Conservation (phyloP, 53 echinoderm and acorn worm genomes). For the Antedon mediterranea region DNA sequence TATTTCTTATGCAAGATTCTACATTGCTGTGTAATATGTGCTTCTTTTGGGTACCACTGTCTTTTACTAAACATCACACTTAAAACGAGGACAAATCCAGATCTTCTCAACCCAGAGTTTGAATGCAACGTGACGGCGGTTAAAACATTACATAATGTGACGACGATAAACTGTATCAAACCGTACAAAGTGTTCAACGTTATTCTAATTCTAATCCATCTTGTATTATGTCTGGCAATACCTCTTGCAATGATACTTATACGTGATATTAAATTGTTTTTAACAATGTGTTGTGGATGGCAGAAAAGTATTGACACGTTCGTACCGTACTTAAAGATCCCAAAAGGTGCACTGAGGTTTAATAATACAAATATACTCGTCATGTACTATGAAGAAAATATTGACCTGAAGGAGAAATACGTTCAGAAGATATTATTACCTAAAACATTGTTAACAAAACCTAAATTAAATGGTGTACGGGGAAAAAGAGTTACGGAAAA, state of each 20-base stretch:
- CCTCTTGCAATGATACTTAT: background rate
- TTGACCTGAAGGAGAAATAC: background rate
- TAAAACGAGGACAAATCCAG: too few species aligned
- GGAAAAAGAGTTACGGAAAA: too few species aligned
- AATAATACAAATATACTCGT: background rate
- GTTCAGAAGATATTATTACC: background rate
- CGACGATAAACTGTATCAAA: background rate
- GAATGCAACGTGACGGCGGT: background rate
- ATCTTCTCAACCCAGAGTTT: background rate
- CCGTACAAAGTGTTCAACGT: background rate
- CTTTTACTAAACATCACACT: background rate
- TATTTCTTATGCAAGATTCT: background rate
- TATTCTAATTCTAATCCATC: background rate
- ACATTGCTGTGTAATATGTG: background rate
- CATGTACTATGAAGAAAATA: background rate
- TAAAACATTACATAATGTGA: too few species aligned
- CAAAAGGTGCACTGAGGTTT: background rate
- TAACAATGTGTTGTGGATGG: background rate
- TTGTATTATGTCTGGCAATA: background rate
- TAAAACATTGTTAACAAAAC: too few species aligned
- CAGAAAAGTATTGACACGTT: background rate
- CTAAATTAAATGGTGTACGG: too few species aligned
- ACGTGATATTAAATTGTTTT: background rate
- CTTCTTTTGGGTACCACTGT: background rate
- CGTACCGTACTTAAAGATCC: background rate